Evolutionary conservation across 2,113 vertebrate species (phyloP), one percentile per base, ranked within the genome.

Genomic region (Uria aalge): DNA sequence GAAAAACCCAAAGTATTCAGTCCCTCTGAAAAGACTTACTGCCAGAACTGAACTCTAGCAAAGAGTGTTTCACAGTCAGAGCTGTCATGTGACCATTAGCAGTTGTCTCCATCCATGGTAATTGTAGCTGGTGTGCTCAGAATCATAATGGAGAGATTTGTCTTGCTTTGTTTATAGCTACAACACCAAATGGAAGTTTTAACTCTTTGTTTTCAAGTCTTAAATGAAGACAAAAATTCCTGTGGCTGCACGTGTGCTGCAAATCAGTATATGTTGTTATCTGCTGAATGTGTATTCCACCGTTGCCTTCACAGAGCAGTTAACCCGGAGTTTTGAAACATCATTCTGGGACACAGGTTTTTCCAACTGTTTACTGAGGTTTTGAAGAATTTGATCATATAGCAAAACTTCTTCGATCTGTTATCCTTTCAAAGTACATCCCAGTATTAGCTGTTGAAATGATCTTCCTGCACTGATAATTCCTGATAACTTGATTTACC

Each of bases 131-230:
- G 1, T 89, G 77, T 94, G 95, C 86, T 89, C 60, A 59, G 95
- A 96, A 94, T 97, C 34, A 29, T 73, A 95, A 95, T 6, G 43
- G 63, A 88, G 87, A 77, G 64, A 57, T 74, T 89, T 91, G 27
- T 59, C 38, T 83, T 95, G 22, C 43, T 90, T 45, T 90, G 12
- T 88, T 80, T 45, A 6, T 38, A 36, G 56, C 80, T 84, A 38
- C 55, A 71, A 10, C 38, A 87, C 20, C 32, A 79, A 92, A n/a
- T 40, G 15, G 34, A 91, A 64, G 5, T 52, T 94, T 94, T 69
- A 83, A 85, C 47, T 86, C 56, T 50, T 30, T 85, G 23, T 69
- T 95, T 92, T 82, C 56, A 52, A 60, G 18, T 55, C 68, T 87
- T 80, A 23, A 74, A 71, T 47, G 10, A 53, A 62, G 55, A 71